These are phyloP conservation scores for Allobates femoralis DNA, from an alignment of 2,797 vertebrate species.

Conservation along the genomic window DNA sequence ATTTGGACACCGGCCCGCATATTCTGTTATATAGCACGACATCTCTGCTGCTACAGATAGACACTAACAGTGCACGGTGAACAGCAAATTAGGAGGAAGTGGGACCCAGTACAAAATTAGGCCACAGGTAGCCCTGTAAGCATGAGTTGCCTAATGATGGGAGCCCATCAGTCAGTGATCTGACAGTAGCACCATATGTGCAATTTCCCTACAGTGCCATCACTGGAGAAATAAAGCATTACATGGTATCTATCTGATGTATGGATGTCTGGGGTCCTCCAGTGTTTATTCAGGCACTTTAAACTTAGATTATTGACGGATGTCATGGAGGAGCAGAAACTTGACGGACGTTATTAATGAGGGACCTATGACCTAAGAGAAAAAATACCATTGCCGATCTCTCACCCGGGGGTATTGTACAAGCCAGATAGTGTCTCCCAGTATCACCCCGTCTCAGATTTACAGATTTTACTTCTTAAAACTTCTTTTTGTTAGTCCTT, in stretches of 20 bases:
- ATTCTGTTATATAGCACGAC: too few relatives aligned
- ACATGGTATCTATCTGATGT: neutral
- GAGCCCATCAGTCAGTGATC: neutral
- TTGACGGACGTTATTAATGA: neutral
- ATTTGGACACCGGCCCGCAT: too few relatives aligned
- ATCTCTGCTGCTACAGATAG: too few relatives aligned
- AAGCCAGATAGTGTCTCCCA: neutral
- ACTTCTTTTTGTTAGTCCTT: slow-evolving; percentile 15
- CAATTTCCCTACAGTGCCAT: neutral
- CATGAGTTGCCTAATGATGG: too few relatives aligned
- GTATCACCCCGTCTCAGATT: neutral
- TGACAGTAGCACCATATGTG: neutral
- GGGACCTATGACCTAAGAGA: neutral
- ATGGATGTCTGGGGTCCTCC: neutral
- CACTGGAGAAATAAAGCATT: neutral
- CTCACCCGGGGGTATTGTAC: neutral
- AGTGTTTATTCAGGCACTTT: neutral
- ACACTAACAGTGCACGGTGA: too few relatives aligned
- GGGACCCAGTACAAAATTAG: too few relatives aligned
- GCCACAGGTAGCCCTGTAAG: too few relatives aligned
- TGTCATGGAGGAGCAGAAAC: too few relatives aligned
- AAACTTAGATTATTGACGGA: neutral
- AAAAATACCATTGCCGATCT: neutral
- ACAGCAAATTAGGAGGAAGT: too few relatives aligned
- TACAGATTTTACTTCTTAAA: neutral